Evolutionary conservation across 1,140 invertebrate species (phyloP).

Genomic region (Drusus annulatus): DNA sequence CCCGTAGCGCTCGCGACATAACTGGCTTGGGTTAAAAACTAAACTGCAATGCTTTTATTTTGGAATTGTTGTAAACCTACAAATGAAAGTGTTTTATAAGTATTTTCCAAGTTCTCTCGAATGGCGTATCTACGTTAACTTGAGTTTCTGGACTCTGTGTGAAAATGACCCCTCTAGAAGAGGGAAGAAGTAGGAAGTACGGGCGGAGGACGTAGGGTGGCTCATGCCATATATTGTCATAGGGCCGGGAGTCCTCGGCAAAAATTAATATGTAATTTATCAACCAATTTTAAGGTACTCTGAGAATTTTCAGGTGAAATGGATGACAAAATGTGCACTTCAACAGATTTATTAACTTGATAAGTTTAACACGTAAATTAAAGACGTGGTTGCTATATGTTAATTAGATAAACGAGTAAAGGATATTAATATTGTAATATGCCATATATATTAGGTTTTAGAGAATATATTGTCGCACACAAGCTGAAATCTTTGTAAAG

Average conservation of each 20-base stretch:
- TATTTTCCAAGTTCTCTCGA: too few relatives aligned
- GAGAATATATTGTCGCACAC: too few relatives aligned
- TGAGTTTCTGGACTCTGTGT: conserved; percentile 53
- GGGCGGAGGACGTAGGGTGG: neutral
- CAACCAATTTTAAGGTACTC: conserved; percentile 26
- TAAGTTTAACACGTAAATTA: neutral
- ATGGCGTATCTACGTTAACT: neutral
- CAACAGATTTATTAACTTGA: neutral
- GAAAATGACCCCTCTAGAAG: conserved; percentile 43
- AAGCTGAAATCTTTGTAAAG: too few relatives aligned
- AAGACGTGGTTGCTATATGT: neutral
- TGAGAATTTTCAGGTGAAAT: conserved; percentile 15
- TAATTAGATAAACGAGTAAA: neutral
- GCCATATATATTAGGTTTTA: too few relatives aligned
- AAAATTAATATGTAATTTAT: conserved; percentile 43
- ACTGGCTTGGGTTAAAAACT: too few relatives aligned
- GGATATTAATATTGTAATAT: too few relatives aligned
- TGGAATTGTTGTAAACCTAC: too few relatives aligned
- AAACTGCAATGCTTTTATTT: too few relatives aligned
- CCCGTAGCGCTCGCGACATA: too few relatives aligned
- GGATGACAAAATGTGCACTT: conserved; percentile 4
- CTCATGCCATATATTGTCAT: neutral
- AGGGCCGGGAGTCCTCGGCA: conserved; percentile 22
- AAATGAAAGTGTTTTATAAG: too few relatives aligned
- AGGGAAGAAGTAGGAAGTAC: neutral